Percentiles rank a stretch among this genome's conserved stretches.
Evolutionary conservation across 2,888 invertebrate species (phyloP).

Genomic region (Drosophila borborema): DNA sequence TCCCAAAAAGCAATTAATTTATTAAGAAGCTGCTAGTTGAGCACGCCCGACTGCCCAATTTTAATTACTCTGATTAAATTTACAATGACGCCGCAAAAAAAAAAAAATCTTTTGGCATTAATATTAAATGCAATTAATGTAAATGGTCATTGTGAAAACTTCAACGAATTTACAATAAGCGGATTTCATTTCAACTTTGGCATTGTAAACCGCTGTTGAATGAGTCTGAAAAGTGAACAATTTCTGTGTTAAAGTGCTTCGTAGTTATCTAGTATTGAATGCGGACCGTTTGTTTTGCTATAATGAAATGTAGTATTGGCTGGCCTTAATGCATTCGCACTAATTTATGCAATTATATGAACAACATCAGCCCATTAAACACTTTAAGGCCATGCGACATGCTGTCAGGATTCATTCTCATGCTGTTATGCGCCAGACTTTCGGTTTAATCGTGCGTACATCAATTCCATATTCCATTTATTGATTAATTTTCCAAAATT

Average conservation of each 20-base stretch:
- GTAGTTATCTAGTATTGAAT: neutral
- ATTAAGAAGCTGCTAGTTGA: neutral
- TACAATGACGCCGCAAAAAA: conserved; percentile 4
- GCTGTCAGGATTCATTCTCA: neutral
- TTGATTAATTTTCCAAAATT: conserved; percentile 7
- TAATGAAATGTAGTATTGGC: neutral
- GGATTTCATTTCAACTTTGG: conserved; percentile 1
- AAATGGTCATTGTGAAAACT: conserved; percentile 5
- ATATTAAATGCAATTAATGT: conserved; percentile 14
- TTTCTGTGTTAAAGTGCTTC: no score
- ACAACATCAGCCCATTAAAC: conserved; percentile 48
- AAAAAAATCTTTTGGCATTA: neutral
- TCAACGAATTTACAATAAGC: conserved; percentile 5
- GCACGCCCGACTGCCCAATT: neutral
- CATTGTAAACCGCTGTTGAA: neutral
- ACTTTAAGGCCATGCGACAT: conserved; percentile 33
- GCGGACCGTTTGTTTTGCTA: neutral
- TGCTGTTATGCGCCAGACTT: conserved; percentile 1
- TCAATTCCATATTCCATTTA: conserved; percentile 5
- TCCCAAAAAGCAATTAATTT: neutral
- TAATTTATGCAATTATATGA: conserved; percentile 62
- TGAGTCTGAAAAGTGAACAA: neutral
- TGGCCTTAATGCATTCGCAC: conserved; percentile 2
- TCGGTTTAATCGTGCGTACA: conserved; percentile 5
- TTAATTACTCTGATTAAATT: conserved; percentile 3